Evolutionary conservation across 2,113 vertebrate genomes (phyloP).

Genomic region (Eudyptes chrysolophus): DNA sequence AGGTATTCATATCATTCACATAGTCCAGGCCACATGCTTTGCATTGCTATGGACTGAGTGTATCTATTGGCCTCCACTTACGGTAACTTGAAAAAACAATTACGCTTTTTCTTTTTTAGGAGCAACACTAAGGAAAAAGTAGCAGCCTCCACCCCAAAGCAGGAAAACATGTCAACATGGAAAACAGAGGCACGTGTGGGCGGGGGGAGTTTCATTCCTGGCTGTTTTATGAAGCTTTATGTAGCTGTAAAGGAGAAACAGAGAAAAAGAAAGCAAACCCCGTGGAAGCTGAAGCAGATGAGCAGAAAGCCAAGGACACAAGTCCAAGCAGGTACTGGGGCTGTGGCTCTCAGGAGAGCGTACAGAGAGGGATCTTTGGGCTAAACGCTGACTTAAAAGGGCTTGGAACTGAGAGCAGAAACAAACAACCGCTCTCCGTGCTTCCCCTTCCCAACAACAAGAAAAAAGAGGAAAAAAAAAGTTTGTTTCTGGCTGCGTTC

Average conservation of each 20-base stretch:
- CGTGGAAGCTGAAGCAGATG: background rate
- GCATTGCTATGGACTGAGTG: background rate
- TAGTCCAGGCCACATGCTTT: background rate
- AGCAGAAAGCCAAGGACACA: background rate
- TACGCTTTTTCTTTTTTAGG: background rate
- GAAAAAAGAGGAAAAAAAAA: rapidly evolving
- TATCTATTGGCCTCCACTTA: background rate
- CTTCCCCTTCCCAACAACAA: background rate
- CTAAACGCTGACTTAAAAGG: background rate
- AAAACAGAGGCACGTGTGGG: background rate
- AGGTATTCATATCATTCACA: background rate
- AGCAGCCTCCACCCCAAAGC: background rate
- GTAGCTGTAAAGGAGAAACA: background rate
- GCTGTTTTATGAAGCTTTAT: background rate
- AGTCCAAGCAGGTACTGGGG: background rate
- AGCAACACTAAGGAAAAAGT: background rate
- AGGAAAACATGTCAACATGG: background rate
- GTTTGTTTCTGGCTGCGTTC: background rate
- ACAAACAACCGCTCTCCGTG: background rate
- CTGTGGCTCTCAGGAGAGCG: background rate
- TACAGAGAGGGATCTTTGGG: background rate
- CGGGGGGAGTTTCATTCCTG: background rate
- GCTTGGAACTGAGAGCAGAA: background rate
- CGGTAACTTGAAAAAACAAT: background rate
- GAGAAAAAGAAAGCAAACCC: background rate